These are phyloP conservation scores for Suillia variegata DNA, from an alignment of 2,888 invertebrate species.

Conservation along the genomic window DNA sequence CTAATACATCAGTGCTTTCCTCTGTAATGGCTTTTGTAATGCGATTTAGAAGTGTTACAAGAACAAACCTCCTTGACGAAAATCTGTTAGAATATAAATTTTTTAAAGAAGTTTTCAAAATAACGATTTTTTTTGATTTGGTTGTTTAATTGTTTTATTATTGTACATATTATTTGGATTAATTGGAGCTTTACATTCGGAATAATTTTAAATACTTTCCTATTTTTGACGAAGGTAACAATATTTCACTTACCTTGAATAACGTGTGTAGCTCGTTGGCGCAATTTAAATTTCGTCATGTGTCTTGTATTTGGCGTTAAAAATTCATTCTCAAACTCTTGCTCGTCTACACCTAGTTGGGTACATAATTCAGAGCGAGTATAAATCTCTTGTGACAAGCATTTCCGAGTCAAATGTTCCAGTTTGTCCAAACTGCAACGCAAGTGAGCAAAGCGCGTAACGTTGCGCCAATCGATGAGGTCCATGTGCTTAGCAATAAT, in stretches of 20 bases:
- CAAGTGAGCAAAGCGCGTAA: conserved; percentile 74
- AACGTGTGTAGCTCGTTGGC: conserved; percentile 88
- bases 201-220: background rate
- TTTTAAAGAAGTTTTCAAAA: no score
- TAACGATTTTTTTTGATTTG: no score
- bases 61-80: no score
- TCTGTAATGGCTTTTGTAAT: no score
- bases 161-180: no score
- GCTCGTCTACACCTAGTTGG: conserved; percentile 65
- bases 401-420: conserved; percentile 69
- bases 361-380: conserved; percentile 71
- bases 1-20: no score
- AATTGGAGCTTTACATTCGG: no score
- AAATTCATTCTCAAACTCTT: conserved; percentile 70
- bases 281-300: conserved; percentile 74
- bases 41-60: no score
- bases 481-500: conserved; percentile 70
- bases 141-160: no score
- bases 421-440: conserved; percentile 71
- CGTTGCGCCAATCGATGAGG: conserved; percentile 69
- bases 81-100: no score
- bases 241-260: conserved; percentile 69
- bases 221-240: background rate
- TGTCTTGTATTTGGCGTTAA: conserved; percentile 70
- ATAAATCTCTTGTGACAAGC: conserved; percentile 72